phyloP scores from a whole-genome alignment of 1,140 invertebrate species.

The Ptiloglossa arizonensis region DNA sequence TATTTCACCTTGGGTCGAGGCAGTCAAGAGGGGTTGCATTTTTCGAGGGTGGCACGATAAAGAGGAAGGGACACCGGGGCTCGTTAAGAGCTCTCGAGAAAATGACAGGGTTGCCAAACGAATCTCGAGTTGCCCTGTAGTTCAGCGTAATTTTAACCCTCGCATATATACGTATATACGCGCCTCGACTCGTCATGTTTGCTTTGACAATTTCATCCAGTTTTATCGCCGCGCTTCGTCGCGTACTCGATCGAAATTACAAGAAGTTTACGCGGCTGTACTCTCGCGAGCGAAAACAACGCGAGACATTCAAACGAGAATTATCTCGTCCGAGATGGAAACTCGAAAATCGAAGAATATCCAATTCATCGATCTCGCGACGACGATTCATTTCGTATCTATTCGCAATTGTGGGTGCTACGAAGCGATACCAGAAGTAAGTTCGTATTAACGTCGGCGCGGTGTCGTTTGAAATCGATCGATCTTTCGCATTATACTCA shows the following conservation, averaged over 20 bases:
- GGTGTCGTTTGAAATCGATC: too few species aligned
- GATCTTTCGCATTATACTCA: too few species aligned
- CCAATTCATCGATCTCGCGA: too few species aligned
- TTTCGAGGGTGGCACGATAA: constrained; percentile 32
- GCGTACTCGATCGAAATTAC: constrained; percentile 16
- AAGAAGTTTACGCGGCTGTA: background rate
- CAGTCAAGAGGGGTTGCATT: constrained; percentile 28
- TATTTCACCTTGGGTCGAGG: constrained; percentile 38
- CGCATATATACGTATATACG: constrained; percentile 10
- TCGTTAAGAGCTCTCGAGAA: constrained; percentile 69
- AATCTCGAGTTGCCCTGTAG: constrained; percentile 61
- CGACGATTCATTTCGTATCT: too few species aligned
- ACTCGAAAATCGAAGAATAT: too few species aligned
- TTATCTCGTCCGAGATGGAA: too few species aligned
- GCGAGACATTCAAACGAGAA: background rate
- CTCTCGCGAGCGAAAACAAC: background rate
- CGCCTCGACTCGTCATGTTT: constrained; percentile 5
- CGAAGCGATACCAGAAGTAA: too few species aligned
- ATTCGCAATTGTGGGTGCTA: too few species aligned
- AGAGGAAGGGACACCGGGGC: constrained; percentile 11
- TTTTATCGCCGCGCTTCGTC: constrained; percentile 25
- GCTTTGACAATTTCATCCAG: constrained; percentile 48
- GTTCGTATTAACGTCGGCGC: too few species aligned
- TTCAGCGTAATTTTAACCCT: constrained; percentile 65
- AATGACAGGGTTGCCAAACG: constrained; percentile 69